phyloP scores from a whole-genome alignment of 2,113 vertebrate species.

The Bufo bufo region DNA sequence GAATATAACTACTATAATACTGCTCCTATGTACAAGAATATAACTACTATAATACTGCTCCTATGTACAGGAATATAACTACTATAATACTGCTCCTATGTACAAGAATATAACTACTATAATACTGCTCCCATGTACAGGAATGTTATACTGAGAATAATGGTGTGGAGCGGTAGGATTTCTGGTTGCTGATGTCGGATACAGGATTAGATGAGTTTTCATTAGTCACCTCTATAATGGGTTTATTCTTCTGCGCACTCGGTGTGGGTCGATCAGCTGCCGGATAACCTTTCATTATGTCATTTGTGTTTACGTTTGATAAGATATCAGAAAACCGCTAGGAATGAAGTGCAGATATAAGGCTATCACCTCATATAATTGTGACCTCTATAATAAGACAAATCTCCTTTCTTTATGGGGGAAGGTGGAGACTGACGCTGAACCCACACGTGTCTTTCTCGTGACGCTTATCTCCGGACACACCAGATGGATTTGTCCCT shows the following conservation, averaged over 20 bases:
- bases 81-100: not conserved
- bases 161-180: too few relatives aligned
- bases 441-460: too few relatives aligned
- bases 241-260: not conserved
- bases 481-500: too few relatives aligned
- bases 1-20: constrained; percentile 19
- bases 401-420: too few relatives aligned
- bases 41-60: constrained; percentile 15
- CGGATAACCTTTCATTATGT: constrained; percentile 2
- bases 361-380: not conserved
- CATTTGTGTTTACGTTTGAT: not conserved
- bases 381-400: not conserved
- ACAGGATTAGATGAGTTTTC: not conserved
- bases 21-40: constrained; percentile 10
- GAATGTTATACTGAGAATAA: too few relatives aligned
- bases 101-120: constrained; percentile 25
- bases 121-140: not conserved
- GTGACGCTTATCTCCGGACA: too few relatives aligned
- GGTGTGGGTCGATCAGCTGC: not conserved
- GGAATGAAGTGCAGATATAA: not conserved
- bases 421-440: too few relatives aligned
- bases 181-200: too few relatives aligned
- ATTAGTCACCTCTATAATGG: not conserved
- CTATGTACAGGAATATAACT: constrained; percentile 16
- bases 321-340: not conserved